Evolutionary conservation across 2,797 vertebrate genomes (phyloP).

Genomic region (Scolopax rusticola): DNA sequence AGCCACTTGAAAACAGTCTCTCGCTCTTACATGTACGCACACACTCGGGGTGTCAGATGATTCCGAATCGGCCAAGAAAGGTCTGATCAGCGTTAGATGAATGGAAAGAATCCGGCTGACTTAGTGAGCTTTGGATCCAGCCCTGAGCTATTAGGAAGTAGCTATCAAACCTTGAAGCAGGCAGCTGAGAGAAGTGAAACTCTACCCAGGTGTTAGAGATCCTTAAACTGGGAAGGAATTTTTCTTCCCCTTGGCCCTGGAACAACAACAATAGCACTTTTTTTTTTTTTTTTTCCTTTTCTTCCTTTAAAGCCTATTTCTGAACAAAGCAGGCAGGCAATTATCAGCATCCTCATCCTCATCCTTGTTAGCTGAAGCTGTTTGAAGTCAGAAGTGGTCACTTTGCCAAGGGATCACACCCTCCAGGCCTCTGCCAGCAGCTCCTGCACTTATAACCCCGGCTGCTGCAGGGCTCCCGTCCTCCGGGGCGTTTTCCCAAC

Average conservation of each 20-base stretch:
- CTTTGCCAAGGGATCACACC: slow-evolving; percentile 13
- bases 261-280: slow-evolving; percentile 78
- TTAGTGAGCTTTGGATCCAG: slow-evolving; percentile 49
- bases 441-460: background rate
- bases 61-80: background rate
- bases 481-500: background rate
- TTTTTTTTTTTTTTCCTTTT: slow-evolving; percentile 59
- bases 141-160: slow-evolving; percentile 44
- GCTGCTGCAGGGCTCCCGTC: background rate
- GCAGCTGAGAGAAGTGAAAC: slow-evolving; percentile 67
- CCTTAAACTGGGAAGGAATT: slow-evolving; percentile 66
- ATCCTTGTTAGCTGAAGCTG: background rate
- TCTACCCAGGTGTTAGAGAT: slow-evolving; percentile 75
- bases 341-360: background rate
- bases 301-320: slow-evolving; percentile 30
- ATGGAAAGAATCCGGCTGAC: slow-evolving; percentile 60
- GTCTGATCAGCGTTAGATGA: slow-evolving; percentile 17
- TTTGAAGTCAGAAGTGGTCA: background rate
- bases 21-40: background rate
- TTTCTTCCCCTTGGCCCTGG: slow-evolving; percentile 67
- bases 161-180: slow-evolving; percentile 56
- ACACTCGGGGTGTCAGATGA: slow-evolving; percentile 23
- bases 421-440: slow-evolving; percentile 20
- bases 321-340: slow-evolving; percentile 47
- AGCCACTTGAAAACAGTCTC: slow-evolving; percentile 21